These are phyloP conservation scores for Apis laboriosa DNA, from an alignment of 1,140 invertebrate genomes.

Conservation along the genomic window DNA sequence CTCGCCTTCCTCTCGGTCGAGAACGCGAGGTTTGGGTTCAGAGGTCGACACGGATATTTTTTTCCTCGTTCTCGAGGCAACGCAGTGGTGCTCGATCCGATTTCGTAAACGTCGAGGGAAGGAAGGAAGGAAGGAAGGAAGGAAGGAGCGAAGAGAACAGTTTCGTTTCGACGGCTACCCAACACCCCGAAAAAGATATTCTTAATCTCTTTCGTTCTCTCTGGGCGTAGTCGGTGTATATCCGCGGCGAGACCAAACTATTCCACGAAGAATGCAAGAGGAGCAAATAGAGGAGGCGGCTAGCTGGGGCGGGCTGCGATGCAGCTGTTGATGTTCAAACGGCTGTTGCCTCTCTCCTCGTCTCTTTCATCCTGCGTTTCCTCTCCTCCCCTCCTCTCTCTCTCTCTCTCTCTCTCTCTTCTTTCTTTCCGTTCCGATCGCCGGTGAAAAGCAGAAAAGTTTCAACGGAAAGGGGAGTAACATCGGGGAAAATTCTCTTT, in stretches of 20 bases:
- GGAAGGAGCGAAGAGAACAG: neutral
- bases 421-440: neutral
- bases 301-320: slow-evolving; percentile 64
- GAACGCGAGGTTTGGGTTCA: slow-evolving; percentile 48
- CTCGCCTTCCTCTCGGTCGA: slow-evolving; percentile 6
- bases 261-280: slow-evolving; percentile 74
- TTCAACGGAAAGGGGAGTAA: slow-evolving; percentile 4
- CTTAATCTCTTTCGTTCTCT: slow-evolving; percentile 59
- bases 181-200: slow-evolving; percentile 60
- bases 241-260: slow-evolving; percentile 68
- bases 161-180: slow-evolving; percentile 9
- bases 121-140: neutral
- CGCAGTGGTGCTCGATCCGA: slow-evolving; percentile 50
- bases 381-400: neutral
- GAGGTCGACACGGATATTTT: slow-evolving; percentile 54
- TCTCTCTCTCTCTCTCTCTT: neutral
- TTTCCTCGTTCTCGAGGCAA: slow-evolving; percentile 6
- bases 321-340: slow-evolving; percentile 74
- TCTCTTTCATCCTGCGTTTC: neutral
- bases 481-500: neutral
- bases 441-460: slow-evolving; percentile 38
- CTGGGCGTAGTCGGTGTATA: slow-evolving; percentile 59
- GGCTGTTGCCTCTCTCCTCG: slow-evolving; percentile 53
- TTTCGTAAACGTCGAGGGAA: neutral
- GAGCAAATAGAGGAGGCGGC: slow-evolving; percentile 70